phyloP scores from a whole-genome alignment of 1,140 invertebrate species.

The Onthophagus taurus region DNA sequence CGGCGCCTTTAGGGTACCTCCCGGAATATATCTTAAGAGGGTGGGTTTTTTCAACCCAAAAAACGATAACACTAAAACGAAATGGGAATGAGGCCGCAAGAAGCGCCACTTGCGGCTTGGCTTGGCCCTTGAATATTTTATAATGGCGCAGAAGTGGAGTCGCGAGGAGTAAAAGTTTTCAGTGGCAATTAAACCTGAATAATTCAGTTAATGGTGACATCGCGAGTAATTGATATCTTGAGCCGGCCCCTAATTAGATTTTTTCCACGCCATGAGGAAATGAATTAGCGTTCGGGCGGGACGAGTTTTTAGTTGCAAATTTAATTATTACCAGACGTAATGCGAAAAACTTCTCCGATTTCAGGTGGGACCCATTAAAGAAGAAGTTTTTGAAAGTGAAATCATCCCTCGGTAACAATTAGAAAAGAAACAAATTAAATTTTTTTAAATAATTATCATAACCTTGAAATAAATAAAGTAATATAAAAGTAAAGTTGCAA shows the following conservation, averaged over 20 bases:
- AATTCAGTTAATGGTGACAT: slow-evolving; percentile 36
- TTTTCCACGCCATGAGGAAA: slow-evolving; percentile 10
- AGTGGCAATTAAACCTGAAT: slow-evolving; percentile 38
- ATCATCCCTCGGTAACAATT: too few relatives aligned
- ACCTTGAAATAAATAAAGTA: too few relatives aligned
- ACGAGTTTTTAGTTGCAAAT: slow-evolving; percentile 13
- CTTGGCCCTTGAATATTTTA: slow-evolving; percentile 37
- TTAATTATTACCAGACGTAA: slow-evolving; percentile 10
- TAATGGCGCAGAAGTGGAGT: slow-evolving; percentile 36
- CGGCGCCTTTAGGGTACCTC: slow-evolving; percentile 5
- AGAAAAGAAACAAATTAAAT: too few relatives aligned
- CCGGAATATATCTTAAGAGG: too few relatives aligned
- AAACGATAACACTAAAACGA: slow-evolving; percentile 35
- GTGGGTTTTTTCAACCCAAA: too few relatives aligned
- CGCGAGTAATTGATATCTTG: slow-evolving; percentile 35
- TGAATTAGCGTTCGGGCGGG: too few relatives aligned
- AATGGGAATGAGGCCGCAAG: slow-evolving; percentile 32
- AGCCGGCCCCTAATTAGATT: slow-evolving; percentile 31
- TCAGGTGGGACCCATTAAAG: too few relatives aligned
- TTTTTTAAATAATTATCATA: too few relatives aligned
- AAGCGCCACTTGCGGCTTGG: too few relatives aligned
- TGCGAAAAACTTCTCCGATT: too few relatives aligned
- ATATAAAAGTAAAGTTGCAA: too few relatives aligned
- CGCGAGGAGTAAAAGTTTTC: slow-evolving; percentile 36
- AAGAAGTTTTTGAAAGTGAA: too few relatives aligned